These are phyloP conservation scores for Eulithis testata DNA, from an alignment of 2,888 invertebrate genomes.

Conservation along the genomic window DNA sequence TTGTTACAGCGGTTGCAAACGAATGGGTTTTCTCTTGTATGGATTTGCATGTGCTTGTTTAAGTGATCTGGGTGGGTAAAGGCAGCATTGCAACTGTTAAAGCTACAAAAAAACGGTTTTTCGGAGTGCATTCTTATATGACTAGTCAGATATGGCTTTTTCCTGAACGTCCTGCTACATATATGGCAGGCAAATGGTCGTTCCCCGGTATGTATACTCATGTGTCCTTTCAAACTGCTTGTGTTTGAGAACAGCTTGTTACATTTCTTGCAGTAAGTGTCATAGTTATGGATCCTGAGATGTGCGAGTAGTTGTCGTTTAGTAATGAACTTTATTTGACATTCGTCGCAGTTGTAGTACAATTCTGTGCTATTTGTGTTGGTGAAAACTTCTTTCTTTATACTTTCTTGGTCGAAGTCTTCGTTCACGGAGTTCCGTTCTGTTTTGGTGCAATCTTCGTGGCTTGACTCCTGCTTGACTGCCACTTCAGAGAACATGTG, in stretches of 20 bases:
- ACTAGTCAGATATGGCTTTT: conserved; percentile 10
- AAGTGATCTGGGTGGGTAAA: conserved; percentile 6
- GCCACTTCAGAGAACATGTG: conserved; percentile 1
- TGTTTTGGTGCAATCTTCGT: conserved; percentile 3
- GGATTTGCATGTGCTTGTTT: conserved; percentile 2
- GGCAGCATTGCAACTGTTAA: conserved; percentile 5
- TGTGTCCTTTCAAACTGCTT: conserved; percentile 12
- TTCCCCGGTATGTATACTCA: conserved; percentile 16
- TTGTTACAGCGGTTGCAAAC: conserved; percentile 5
- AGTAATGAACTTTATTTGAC: not conserved
- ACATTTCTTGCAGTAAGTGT: conserved; percentile 14
- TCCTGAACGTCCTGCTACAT: conserved; percentile 9
- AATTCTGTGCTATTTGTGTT: not conserved
- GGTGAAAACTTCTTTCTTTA: not conserved
- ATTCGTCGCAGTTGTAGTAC: conserved; percentile 14
- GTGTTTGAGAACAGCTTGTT: conserved; percentile 16
- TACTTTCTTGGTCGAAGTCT: not conserved
- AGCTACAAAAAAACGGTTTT: conserved; percentile 7
- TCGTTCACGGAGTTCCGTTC: conserved; percentile 3
- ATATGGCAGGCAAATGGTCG: conserved; percentile 11
- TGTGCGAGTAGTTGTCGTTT: conserved; percentile 6
- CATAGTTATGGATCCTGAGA: conserved; percentile 7
- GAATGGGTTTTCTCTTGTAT: conserved; percentile 8
- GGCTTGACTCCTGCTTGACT: conserved; percentile 7
- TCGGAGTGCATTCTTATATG: conserved; percentile 13